Conservation (phyloP, 2,113 vertebrate genomes). For the Malurus alboscapulatus region DNA sequence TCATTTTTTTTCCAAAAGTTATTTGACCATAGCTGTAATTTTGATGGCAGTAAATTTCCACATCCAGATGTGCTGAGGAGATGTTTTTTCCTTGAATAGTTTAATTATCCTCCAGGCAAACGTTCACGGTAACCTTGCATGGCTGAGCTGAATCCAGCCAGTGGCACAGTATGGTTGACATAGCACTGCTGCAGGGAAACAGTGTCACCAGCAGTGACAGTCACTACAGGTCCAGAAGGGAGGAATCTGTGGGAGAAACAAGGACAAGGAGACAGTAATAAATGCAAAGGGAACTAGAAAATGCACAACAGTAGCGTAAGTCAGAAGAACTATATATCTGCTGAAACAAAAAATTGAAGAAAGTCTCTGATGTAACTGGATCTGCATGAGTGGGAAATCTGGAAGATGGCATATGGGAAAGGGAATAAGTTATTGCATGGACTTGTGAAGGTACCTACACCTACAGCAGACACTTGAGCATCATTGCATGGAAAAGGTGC, state of each 20-base stretch:
- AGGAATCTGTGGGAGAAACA: not conserved
- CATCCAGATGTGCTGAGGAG: conserved; percentile 19
- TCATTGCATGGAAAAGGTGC: too few relatives aligned
- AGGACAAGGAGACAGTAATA: not conserved
- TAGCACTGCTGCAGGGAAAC: not conserved
- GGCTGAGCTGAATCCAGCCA: conserved; percentile 19
- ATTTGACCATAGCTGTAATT: not conserved
- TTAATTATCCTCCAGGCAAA: conserved; percentile 15
- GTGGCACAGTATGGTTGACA: not conserved
- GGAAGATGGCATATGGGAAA: not conserved
- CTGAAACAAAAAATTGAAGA: not conserved
- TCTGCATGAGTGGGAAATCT: not conserved
- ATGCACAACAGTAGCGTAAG: not conserved
- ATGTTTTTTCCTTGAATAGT: conserved; percentile 13
- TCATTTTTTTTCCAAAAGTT: not conserved
- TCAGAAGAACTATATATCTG: not conserved
- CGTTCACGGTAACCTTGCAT: not conserved
- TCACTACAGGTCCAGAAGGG: not conserved
- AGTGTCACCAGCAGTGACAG: conserved; percentile 30
- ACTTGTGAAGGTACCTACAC: not conserved
- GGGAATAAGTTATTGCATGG: not conserved
- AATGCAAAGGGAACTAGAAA: not conserved
- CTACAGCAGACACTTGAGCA: not conserved
- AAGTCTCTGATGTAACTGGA: not conserved
- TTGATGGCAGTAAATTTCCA: conserved; percentile 23